Evolutionary conservation across 2,113 vertebrate genomes (phyloP).

Genomic region (Vombatus ursinus): DNA sequence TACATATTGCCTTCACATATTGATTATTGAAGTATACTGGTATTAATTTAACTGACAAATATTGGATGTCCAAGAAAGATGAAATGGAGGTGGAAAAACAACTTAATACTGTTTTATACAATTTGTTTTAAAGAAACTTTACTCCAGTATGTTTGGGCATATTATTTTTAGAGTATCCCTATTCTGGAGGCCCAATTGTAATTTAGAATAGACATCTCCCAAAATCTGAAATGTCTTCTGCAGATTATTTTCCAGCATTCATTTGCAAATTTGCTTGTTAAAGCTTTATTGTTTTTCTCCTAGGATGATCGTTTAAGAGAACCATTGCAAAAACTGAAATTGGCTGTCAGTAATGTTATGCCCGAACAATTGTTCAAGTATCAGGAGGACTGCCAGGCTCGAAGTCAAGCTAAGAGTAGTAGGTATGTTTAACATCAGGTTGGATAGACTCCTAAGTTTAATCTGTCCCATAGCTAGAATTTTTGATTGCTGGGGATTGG

Average conservation of each 20-base stretch:
- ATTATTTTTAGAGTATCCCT: constrained; percentile 14
- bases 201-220: neutral
- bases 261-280: constrained; percentile 37
- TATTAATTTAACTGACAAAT: neutral
- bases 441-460: neutral
- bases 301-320: constrained; percentile 95
- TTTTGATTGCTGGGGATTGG: neutral
- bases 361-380: constrained; percentile 96
- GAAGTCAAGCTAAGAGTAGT: constrained; percentile 94
- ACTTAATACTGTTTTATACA: constrained; percentile 3
- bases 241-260: constrained; percentile 18
- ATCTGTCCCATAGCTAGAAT: neutral
- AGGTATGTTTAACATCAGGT: constrained; percentile 84
- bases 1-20: neutral
- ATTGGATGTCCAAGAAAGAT: neutral
- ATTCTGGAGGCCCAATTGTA: neutral
- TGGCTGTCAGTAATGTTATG: constrained; percentile 97
- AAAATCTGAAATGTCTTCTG: constrained; percentile 3
- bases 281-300: constrained; percentile 14
- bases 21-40: neutral
- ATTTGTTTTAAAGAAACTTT: constrained; percentile 13
- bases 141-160: neutral
- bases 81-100: neutral
- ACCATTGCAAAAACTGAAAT: constrained; percentile 95
- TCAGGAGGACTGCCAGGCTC: constrained; percentile 95